Conservation (phyloP, 1,140 invertebrate species). For the Bombus breviceps region DNA sequence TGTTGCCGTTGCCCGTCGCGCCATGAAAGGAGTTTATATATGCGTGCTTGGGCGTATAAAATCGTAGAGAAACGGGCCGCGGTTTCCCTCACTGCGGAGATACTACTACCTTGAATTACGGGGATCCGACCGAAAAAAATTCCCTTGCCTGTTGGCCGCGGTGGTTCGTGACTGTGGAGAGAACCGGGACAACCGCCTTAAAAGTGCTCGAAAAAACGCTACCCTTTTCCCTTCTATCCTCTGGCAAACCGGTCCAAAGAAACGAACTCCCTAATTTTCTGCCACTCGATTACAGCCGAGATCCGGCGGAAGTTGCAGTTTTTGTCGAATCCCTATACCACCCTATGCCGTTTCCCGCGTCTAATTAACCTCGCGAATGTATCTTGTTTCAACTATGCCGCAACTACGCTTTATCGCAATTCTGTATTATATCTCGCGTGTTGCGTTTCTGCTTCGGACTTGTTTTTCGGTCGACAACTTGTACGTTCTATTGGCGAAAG, state of each 20-base stretch:
- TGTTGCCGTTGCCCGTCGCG: not conserved
- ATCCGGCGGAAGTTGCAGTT: not conserved
- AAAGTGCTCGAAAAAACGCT: constrained; percentile 5
- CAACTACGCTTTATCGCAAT: not conserved
- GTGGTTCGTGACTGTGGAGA: not conserved
- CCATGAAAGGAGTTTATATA: constrained; percentile 38
- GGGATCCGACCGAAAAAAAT: constrained; percentile 2
- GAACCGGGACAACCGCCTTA: constrained; percentile 15
- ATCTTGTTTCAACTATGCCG: not conserved
- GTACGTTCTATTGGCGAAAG: too few species aligned
- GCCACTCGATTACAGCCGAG: constrained; percentile 40
- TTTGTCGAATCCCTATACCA: constrained; percentile 1
- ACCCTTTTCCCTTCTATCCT: not conserved
- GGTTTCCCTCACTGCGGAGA: constrained; percentile 9
- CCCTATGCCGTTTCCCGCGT: not conserved
- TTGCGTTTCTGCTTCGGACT: too few species aligned
- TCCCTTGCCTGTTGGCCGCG: not conserved
- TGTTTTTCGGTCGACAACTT: not conserved
- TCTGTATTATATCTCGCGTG: too few species aligned
- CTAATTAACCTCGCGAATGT: constrained; percentile 15
- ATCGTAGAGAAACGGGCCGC: constrained; percentile 23
- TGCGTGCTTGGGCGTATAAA: constrained; percentile 43
- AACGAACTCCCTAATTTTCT: constrained; percentile 35
- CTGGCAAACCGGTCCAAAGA: not conserved
- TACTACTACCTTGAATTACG: constrained; percentile 51